phyloP scores from a whole-genome alignment of 1,140 invertebrate species.

The Bombus difficillimus region DNA sequence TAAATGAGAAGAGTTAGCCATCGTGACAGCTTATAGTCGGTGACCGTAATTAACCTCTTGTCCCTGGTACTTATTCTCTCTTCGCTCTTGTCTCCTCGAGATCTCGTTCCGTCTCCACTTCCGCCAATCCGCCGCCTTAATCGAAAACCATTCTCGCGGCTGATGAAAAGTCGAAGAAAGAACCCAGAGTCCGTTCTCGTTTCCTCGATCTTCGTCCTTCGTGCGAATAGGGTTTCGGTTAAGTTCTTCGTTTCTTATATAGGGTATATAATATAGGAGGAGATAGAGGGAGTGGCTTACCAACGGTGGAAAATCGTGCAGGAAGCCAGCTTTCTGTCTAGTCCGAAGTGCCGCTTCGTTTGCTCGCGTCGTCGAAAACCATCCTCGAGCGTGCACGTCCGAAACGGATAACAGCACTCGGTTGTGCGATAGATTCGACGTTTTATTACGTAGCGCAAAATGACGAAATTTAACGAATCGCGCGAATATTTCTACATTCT shows the following conservation, averaged over 20 bases:
- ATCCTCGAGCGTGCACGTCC: slow-evolving; percentile 4
- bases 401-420: slow-evolving; percentile 7
- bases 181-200: slow-evolving; percentile 46
- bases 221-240: slow-evolving; percentile 9
- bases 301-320: not conserved
- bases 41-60: slow-evolving; percentile 70
- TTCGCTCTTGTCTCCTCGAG: slow-evolving; percentile 57
- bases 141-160: slow-evolving; percentile 69
- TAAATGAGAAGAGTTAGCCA: slow-evolving; percentile 65
- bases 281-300: not conserved
- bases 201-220: not conserved
- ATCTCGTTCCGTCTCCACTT: slow-evolving; percentile 54
- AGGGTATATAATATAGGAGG: not conserved
- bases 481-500: not conserved
- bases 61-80: slow-evolving; percentile 54
- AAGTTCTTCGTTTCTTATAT: slow-evolving; percentile 44
- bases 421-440: not conserved
- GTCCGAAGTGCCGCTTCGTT: not conserved
- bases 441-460: slow-evolving; percentile 5
- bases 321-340: slow-evolving; percentile 22
- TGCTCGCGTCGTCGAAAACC: not conserved
- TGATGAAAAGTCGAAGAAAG: slow-evolving; percentile 69
- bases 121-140: slow-evolving; percentile 61
- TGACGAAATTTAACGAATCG: not conserved
- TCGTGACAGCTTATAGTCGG: slow-evolving; percentile 60